A percentile compares a stretch with the other conserved stretches of the same genome.
These are phyloP conservation scores for Lepas anatifera DNA, from an alignment of 2,888 invertebrate genomes.

Conservation along the genomic window DNA sequence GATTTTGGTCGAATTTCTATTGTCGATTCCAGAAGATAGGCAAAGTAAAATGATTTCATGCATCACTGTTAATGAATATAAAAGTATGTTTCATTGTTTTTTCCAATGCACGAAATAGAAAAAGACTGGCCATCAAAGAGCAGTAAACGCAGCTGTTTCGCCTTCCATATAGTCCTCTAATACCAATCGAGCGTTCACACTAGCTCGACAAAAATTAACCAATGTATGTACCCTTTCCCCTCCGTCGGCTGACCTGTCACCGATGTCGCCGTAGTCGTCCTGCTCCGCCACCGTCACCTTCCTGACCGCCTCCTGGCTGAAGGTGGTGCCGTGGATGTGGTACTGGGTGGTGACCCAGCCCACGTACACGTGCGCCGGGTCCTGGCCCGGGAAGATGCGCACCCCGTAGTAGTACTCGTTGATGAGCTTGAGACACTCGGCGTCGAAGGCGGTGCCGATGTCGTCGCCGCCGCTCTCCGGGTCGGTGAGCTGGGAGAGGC, in stretches of 20 bases:
- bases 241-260: constrained; percentile 10
- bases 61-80: too few species aligned
- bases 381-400: constrained; percentile 82
- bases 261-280: constrained; percentile 16
- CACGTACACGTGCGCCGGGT: constrained; percentile 86
- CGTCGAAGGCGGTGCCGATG: constrained; percentile 46
- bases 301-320: constrained; percentile 74
- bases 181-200: too few species aligned
- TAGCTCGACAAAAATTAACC: too few species aligned
- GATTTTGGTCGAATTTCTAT: too few species aligned
- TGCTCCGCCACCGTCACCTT: constrained; percentile 52
- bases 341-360: constrained; percentile 99
- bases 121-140: too few species aligned
- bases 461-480: constrained; percentile 18
- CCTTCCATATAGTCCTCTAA: too few species aligned
- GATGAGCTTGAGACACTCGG: constrained; percentile 75
- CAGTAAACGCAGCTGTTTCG: too few species aligned
- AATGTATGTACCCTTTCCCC: too few species aligned
- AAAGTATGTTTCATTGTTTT: too few species aligned
- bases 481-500: neutral
- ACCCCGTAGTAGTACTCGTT: constrained; percentile 93
- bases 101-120: too few species aligned
- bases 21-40: too few species aligned
- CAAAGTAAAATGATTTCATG: too few species aligned
- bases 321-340: constrained; percentile 77